Percentiles rank a stretch among this genome's conserved stretches.
These are phyloP conservation scores for Xiphydria camelus DNA, from an alignment of 2,888 invertebrate species.

Conservation along the genomic window DNA sequence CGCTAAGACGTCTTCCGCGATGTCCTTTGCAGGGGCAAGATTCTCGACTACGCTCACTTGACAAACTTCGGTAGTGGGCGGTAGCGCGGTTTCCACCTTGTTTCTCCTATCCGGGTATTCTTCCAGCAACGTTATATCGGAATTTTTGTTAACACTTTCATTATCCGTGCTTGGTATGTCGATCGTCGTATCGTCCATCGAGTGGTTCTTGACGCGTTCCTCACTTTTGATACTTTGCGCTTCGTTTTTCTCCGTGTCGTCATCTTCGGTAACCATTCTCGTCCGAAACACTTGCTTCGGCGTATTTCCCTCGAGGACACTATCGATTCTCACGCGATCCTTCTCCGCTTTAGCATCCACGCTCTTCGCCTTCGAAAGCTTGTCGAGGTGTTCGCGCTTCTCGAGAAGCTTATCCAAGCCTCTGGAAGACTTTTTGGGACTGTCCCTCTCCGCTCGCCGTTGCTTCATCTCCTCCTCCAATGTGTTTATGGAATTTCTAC, in stretches of 20 bases:
- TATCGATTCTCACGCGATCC: conserved; percentile 8
- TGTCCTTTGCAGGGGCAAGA: conserved; percentile 21
- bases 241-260: conserved; percentile 6
- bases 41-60: not conserved
- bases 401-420: conserved; percentile 65
- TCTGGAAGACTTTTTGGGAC: conserved; percentile 64
- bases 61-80: conserved; percentile 1
- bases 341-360: conserved; percentile 28
- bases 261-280: not conserved
- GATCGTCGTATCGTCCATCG: not conserved
- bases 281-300: not conserved
- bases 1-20: conserved; percentile 27
- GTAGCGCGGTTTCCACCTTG: conserved; percentile 15
- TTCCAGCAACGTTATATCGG: conserved; percentile 10
- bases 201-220: conserved; percentile 13
- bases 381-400: conserved; percentile 59
- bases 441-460: conserved; percentile 58
- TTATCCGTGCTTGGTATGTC: not conserved
- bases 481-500: conserved; percentile 43
- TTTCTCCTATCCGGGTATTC: conserved; percentile 34
- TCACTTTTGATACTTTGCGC: conserved; percentile 26
- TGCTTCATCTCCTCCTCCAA: conserved; percentile 56
- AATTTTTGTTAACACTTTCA: conserved; percentile 12
- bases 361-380: conserved; percentile 44
- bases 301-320: not conserved